These are phyloP conservation scores for Myiozetetes cayanensis DNA, from an alignment of 2,113 vertebrate species.

Conservation along the genomic window DNA sequence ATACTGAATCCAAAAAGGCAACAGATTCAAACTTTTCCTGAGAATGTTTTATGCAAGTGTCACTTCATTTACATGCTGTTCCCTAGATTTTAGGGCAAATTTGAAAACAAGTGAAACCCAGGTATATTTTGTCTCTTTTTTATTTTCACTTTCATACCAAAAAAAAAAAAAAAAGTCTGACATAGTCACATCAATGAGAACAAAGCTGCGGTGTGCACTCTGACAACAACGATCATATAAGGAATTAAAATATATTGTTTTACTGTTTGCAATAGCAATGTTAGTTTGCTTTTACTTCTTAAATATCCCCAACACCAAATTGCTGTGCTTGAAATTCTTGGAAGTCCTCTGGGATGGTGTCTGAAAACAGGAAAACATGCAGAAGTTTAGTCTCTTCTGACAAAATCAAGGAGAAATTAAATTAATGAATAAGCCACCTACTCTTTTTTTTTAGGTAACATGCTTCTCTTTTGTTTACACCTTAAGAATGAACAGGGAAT, in stretches of 20 bases:
- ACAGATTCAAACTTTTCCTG: neutral
- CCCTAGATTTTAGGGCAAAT: neutral
- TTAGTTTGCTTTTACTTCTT: slow-evolving; percentile 30
- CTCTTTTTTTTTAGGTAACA: neutral
- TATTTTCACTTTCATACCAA: slow-evolving; percentile 71
- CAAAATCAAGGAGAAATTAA: neutral
- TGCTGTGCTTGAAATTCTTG: slow-evolving; percentile 82
- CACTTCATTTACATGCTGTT: neutral
- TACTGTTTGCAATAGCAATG: slow-evolving; percentile 49
- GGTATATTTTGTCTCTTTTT: slow-evolving; percentile 56
- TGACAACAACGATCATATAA: slow-evolving; percentile 49
- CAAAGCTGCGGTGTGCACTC: slow-evolving; percentile 24
- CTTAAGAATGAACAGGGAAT: neutral
- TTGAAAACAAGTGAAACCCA: neutral
- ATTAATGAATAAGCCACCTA: neutral
- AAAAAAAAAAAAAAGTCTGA: slow-evolving; percentile 44
- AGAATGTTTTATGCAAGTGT: neutral
- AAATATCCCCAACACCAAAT: slow-evolving; percentile 75
- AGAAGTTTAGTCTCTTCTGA: neutral
- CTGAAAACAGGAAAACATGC: slow-evolving; percentile 69
- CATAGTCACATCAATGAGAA: slow-evolving; percentile 46
- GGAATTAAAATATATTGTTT: slow-evolving; percentile 66
- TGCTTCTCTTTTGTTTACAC: neutral
- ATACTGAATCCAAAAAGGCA: neutral
- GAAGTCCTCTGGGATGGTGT: slow-evolving; percentile 92